Evolutionary conservation across 2,113 vertebrate species (phyloP).

Genomic region (Chlorodrepanis virens): DNA sequence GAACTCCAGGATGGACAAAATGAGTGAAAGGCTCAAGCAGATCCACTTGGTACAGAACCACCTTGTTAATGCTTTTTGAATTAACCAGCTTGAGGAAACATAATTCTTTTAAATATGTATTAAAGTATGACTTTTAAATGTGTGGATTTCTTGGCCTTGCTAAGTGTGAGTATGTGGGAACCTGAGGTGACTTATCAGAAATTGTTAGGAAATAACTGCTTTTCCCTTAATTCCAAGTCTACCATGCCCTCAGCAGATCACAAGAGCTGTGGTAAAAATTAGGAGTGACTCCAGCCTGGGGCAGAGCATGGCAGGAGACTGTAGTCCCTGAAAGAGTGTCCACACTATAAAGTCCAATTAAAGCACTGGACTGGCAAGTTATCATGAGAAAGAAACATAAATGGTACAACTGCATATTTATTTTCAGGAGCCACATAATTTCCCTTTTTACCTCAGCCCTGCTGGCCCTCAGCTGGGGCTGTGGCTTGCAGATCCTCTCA

Average conservation of each 20-base stretch:
- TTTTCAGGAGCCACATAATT: rapidly evolving
- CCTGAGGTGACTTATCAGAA: neutral
- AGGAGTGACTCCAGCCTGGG: neutral
- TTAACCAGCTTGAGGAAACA: neutral
- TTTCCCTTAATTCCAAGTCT: neutral
- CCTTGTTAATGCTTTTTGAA: neutral
- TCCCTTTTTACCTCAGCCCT: neutral
- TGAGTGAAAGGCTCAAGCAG: neutral
- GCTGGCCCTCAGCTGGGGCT: neutral
- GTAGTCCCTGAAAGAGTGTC: neutral
- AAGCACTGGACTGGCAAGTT: neutral
- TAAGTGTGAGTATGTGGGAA: neutral
- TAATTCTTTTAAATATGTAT: neutral
- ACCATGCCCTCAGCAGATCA: neutral
- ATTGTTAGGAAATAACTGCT: neutral
- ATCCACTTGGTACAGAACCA: neutral
- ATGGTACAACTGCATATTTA: neutral
- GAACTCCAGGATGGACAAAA: neutral
- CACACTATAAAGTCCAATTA: neutral
- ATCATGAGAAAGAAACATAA: neutral
- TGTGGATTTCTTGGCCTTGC: neutral
- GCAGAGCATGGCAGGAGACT: neutral
- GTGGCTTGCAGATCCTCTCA: neutral
- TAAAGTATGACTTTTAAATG: neutral
- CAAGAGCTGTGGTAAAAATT: neutral